These are phyloP conservation scores for Mythimna pallens DNA, from an alignment of 2,888 invertebrate genomes.

Conservation along the genomic window DNA sequence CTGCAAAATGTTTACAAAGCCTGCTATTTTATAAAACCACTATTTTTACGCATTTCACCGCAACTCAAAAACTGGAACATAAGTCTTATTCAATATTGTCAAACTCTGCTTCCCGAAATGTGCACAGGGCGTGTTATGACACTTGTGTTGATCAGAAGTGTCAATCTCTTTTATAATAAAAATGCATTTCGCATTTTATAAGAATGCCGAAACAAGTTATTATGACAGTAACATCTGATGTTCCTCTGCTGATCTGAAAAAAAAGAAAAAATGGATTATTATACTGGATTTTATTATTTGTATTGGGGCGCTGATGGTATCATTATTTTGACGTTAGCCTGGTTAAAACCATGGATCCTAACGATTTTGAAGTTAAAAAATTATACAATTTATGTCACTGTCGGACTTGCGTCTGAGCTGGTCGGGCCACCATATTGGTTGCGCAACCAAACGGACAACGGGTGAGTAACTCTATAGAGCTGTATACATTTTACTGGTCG, in stretches of 20 bases:
- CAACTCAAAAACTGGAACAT: slow-evolving; percentile 32
- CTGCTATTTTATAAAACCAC: background rate
- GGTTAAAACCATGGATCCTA: no score
- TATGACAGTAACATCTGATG: slow-evolving; percentile 45
- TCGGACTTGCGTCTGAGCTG: no score
- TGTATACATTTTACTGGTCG: no score
- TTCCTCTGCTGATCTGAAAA: slow-evolving; percentile 29
- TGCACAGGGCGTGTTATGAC: slow-evolving; percentile 59
- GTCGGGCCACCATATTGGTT: no score
- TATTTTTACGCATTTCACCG: background rate
- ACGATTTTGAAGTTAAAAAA: no score
- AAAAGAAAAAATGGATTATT: slow-evolving; percentile 3
- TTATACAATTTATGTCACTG: no score
- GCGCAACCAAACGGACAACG: no score
- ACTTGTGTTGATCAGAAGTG: slow-evolving; percentile 59
- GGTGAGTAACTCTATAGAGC: no score
- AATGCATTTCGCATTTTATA: slow-evolving; percentile 57
- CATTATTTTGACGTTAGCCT: background rate
- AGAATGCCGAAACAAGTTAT: slow-evolving; percentile 56
- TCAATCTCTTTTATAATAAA: slow-evolving; percentile 55
- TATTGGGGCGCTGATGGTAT: background rate
- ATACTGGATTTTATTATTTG: slow-evolving; percentile 17
- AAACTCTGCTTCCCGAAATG: slow-evolving; percentile 42
- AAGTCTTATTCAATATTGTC: slow-evolving; percentile 55
- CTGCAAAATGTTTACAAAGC: background rate